Evolutionary conservation across 2,797 vertebrate species (phyloP).

Genomic region (Chaunax sp.): DNA sequence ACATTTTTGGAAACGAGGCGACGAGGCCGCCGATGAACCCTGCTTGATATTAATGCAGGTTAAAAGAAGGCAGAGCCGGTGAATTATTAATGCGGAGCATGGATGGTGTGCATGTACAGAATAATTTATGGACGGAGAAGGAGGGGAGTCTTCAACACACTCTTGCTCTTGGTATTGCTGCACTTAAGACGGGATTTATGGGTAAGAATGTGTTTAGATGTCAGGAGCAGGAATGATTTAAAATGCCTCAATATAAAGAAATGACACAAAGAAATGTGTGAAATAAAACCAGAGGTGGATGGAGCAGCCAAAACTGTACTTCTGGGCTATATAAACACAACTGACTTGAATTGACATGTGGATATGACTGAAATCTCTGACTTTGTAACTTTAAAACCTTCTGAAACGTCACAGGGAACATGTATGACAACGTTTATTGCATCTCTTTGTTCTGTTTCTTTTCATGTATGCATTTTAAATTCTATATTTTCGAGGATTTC

Average conservation of each 20-base stretch:
- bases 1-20: conserved; percentile 37
- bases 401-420: too few relatives aligned
- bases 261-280: background rate
- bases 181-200: conserved; percentile 16
- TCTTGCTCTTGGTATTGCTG: conserved; percentile 6
- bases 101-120: conserved; percentile 46
- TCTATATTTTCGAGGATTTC: background rate
- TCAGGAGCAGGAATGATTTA: conserved; percentile 12
- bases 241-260: background rate
- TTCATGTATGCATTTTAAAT: background rate
- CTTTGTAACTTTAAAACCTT: too few relatives aligned
- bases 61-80: conserved; percentile 66
- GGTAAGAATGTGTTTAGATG: background rate
- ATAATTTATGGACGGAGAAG: conserved; percentile 61
- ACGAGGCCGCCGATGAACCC: conserved; percentile 41
- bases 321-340: background rate
- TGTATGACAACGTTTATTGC: too few relatives aligned
- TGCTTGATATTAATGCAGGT: conserved; percentile 62
- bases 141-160: conserved; percentile 10
- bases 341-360: background rate
- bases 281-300: background rate
- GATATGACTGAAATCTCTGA: too few relatives aligned
- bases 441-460: background rate
- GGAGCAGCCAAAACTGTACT: background rate
- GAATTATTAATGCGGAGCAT: conserved; percentile 72